Evolutionary conservation across 2,888 invertebrate genomes (phyloP).

Genomic region (Euproctis similis): DNA sequence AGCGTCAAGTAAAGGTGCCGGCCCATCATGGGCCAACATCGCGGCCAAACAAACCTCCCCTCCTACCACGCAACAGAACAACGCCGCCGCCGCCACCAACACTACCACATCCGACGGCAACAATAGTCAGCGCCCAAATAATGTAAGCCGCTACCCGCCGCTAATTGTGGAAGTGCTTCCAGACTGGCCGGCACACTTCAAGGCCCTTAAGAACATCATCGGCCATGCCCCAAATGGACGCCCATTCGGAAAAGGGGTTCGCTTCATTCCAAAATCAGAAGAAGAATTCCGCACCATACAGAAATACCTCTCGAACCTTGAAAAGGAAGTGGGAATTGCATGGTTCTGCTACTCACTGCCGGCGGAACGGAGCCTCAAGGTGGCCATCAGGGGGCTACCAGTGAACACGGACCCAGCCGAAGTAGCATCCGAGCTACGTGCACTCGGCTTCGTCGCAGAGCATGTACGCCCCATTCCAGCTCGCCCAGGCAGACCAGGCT

Average conservation of each 20-base stretch:
- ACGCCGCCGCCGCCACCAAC: too few relatives aligned
- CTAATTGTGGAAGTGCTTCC: background rate
- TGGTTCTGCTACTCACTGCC: conserved; percentile 3
- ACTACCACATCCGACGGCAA: background rate
- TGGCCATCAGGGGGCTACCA: conserved; percentile 2
- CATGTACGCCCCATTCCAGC: background rate
- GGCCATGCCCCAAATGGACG: background rate
- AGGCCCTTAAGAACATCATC: background rate
- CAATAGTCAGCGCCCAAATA: too few relatives aligned
- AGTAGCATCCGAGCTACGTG: background rate
- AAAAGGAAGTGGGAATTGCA: background rate
- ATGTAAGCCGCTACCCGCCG: background rate
- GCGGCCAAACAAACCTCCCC: too few relatives aligned
- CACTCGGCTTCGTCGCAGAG: background rate
- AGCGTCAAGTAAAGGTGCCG: too few relatives aligned
- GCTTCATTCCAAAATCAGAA: background rate
- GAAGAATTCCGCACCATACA: background rate
- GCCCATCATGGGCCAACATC: too few relatives aligned
- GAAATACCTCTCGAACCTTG: background rate
- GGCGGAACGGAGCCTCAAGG: conserved; percentile 1
- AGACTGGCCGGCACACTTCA: background rate
- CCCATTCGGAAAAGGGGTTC: background rate
- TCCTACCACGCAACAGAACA: too few relatives aligned
- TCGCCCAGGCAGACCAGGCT: background rate
- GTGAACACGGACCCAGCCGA: background rate